phyloP scores from a whole-genome alignment of 2,113 vertebrate genomes.

The Atrichornis clamosus region DNA sequence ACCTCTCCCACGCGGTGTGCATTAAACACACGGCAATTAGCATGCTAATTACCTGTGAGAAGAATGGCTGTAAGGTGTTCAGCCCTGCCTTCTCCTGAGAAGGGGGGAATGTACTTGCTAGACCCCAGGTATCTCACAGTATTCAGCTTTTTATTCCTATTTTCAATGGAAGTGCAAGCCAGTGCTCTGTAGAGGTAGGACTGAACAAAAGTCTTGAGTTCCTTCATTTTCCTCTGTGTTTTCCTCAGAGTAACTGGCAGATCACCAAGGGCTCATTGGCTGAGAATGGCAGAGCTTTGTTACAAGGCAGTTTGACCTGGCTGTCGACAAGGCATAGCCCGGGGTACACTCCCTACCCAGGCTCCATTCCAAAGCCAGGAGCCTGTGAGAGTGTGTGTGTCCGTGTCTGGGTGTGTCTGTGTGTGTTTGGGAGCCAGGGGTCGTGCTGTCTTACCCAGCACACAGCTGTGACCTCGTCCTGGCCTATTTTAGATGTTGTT shows the following conservation, averaged over 20 bases:
- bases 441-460: not conserved
- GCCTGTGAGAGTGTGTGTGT: not conserved
- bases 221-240: not conserved
- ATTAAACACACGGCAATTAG: not conserved
- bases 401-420: too few relatives aligned
- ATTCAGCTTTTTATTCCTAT: not conserved
- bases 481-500: not conserved
- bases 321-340: accelerated
- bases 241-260: not conserved
- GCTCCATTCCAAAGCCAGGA: not conserved
- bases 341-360: not conserved
- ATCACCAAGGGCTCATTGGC: accelerated
- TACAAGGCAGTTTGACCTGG: not conserved
- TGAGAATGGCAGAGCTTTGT: accelerated
- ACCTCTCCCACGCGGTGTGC: not conserved
- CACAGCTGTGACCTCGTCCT: not conserved
- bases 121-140: too few relatives aligned
- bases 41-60: not conserved
- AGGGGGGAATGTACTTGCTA: not conserved
- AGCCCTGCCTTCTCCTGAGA: not conserved
- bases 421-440: not conserved
- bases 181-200: not conserved
- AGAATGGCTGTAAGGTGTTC: not conserved
- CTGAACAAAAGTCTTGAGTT: not conserved
- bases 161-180: not conserved